Conservation (phyloP, 2,113 vertebrate species). For the Malurus elegans region DNA sequence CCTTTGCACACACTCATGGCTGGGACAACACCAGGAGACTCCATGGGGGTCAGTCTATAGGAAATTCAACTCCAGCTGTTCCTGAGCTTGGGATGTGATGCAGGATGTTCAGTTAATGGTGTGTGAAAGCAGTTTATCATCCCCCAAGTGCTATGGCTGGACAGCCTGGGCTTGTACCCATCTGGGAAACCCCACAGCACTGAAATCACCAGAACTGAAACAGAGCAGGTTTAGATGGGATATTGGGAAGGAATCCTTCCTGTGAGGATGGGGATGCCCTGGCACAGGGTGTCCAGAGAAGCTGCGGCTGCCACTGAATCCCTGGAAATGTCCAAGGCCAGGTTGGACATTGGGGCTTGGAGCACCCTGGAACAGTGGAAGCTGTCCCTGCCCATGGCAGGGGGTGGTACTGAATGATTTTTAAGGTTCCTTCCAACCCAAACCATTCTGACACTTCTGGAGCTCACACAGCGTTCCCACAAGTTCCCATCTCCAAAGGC, state of each 20-base stretch:
- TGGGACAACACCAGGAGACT: background rate
- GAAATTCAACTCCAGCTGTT: background rate
- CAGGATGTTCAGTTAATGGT: background rate
- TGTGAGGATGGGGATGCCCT: fast-evolving
- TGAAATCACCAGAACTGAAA: background rate
- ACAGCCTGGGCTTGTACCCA: fast-evolving
- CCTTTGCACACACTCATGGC: background rate
- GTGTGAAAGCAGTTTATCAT: background rate
- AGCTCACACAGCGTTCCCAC: background rate
- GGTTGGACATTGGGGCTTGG: fast-evolving
- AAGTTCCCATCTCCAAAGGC: background rate
- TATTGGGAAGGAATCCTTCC: fast-evolving
- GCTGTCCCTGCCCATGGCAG: background rate
- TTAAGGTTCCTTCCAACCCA: background rate
- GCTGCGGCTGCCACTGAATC: background rate
- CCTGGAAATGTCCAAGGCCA: background rate
- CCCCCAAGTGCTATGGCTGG: background rate
- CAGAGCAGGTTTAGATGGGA: background rate
- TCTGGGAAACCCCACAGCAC: background rate
- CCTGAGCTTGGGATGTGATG: background rate
- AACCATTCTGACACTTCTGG: background rate
- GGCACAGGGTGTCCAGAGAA: background rate
- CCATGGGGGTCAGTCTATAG: fast-evolving
- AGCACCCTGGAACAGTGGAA: fast-evolving
- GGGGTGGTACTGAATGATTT: background rate